Conservation (phyloP, 2,888 invertebrate genomes). For the Vanessa cardui region DNA sequence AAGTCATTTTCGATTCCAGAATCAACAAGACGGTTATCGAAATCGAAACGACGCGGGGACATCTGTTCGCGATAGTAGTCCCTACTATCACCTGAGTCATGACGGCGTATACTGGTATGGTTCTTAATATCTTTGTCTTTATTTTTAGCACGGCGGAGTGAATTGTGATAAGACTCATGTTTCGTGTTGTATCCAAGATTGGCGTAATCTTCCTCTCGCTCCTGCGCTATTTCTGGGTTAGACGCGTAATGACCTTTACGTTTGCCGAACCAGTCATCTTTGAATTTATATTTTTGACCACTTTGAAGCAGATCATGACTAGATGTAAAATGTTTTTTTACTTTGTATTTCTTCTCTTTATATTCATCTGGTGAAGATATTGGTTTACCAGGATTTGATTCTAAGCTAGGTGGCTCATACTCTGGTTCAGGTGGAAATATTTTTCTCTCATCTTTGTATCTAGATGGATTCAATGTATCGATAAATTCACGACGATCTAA, state of each 20-base stretch:
- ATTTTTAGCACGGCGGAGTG: conserved; percentile 83
- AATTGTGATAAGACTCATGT: conserved; percentile 83
- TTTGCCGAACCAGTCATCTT: conserved; percentile 71
- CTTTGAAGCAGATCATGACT: conserved; percentile 75
- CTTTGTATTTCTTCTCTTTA: conserved; percentile 78
- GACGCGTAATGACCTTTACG: conserved; percentile 83
- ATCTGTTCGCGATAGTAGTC: conserved; percentile 72
- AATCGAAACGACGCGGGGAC: conserved; percentile 74
- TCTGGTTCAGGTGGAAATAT: conserved; percentile 79
- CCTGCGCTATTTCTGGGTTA: conserved; percentile 84
- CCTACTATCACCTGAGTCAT: conserved; percentile 78
- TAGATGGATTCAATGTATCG: conserved; percentile 59
- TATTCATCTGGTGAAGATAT: conserved; percentile 84
- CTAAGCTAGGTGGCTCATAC: conserved; percentile 86
- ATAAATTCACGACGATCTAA: conserved; percentile 68
- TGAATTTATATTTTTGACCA: conserved; percentile 74
- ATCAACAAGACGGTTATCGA: conserved; percentile 86
- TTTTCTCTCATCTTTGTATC: conserved; percentile 62
- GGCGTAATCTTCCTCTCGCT: conserved; percentile 75
- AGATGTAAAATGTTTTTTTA: conserved; percentile 73
- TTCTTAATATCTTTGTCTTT: conserved; percentile 69
- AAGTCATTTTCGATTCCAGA: conserved; percentile 93
- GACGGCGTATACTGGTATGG: conserved; percentile 67
- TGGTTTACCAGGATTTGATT: conserved; percentile 80
- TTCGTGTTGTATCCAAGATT: conserved; percentile 69